Conservation (phyloP, 2,888 invertebrate genomes). For the Gnatocerus cornutus region DNA sequence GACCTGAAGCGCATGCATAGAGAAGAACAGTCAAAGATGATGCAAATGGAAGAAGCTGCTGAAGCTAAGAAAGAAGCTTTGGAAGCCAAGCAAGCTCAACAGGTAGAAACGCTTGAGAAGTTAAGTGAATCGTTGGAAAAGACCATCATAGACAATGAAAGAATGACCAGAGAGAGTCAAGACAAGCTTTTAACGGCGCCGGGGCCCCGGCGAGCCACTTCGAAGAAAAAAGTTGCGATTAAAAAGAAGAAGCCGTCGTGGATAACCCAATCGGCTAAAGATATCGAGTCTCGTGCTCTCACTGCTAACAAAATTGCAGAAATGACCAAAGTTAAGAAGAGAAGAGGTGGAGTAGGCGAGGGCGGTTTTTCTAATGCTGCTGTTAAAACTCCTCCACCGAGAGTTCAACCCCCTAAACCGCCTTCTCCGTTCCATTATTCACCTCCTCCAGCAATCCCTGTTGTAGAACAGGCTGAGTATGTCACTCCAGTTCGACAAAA, state of each 20-base stretch:
- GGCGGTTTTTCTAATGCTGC: background rate
- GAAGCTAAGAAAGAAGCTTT: conserved; percentile 61
- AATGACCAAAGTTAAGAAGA: background rate
- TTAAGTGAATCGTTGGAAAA: conserved; percentile 65
- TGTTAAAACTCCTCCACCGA: background rate
- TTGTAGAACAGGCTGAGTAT: background rate
- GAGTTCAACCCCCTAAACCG: background rate
- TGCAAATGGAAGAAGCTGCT: conserved; percentile 58
- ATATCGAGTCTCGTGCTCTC: conserved; percentile 54
- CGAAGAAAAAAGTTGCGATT: conserved; percentile 13
- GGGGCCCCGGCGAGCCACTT: conserved; percentile 29
- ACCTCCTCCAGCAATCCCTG: background rate
- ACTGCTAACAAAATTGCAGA: conserved; percentile 49
- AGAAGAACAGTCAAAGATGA: conserved; percentile 58
- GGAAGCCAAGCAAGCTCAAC: conserved; percentile 62
- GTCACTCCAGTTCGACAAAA: background rate
- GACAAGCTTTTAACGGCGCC: conserved; percentile 47
- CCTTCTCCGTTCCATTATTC: conserved; percentile 16
- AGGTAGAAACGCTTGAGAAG: conserved; percentile 63
- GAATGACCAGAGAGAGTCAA: conserved; percentile 51
- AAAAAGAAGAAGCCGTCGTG: conserved; percentile 51
- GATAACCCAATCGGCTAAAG: conserved; percentile 52
- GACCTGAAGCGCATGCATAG: conserved; percentile 63
- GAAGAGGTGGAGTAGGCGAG: no score
- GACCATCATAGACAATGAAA: conserved; percentile 63